Conservation (phyloP, 2,888 invertebrate genomes). For the Thecocarcelia acutangulata region DNA sequence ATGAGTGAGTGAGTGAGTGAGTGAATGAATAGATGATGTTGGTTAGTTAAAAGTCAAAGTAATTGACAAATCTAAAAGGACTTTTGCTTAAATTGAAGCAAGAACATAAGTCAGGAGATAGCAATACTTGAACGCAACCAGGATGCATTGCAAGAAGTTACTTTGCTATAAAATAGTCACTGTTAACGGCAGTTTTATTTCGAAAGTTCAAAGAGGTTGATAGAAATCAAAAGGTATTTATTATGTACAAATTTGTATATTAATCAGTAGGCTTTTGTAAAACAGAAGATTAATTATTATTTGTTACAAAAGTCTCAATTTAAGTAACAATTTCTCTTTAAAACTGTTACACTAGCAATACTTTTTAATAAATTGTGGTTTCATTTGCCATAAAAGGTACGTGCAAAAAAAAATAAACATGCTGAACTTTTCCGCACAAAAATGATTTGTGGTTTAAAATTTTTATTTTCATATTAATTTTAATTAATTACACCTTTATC, state of each 20-base stretch:
- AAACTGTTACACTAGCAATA: conserved; percentile 17
- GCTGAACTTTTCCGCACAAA: conserved; percentile 30
- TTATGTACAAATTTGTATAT: neutral
- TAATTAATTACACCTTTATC: conserved; percentile 65
- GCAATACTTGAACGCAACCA: conserved; percentile 39
- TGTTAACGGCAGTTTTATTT: conserved; percentile 38
- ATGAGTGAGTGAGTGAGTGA: neutral
- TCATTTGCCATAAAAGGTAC: neutral
- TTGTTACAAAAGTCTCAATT: neutral
- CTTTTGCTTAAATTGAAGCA: conserved; percentile 37
- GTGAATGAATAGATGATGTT: neutral
- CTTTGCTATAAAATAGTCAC: conserved; percentile 32
- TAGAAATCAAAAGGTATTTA: conserved; percentile 31
- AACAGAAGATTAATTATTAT: neutral
- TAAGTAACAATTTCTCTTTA: conserved; percentile 7
- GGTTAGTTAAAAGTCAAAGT: conserved; percentile 61
- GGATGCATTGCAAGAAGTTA: conserved; percentile 6
- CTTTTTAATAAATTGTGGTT: conserved; percentile 10
- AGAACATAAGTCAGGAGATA: neutral
- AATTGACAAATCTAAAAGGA: conserved; percentile 61
- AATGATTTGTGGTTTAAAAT: conserved; percentile 56
- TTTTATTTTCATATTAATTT: conserved; percentile 64
- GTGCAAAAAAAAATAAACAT: conserved; percentile 2
- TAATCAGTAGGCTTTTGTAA: neutral
- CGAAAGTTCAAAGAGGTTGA: conserved; percentile 13